phyloP scores from a whole-genome alignment of 2,797 vertebrate genomes.

The Dendrocincla tyrannina region DNA sequence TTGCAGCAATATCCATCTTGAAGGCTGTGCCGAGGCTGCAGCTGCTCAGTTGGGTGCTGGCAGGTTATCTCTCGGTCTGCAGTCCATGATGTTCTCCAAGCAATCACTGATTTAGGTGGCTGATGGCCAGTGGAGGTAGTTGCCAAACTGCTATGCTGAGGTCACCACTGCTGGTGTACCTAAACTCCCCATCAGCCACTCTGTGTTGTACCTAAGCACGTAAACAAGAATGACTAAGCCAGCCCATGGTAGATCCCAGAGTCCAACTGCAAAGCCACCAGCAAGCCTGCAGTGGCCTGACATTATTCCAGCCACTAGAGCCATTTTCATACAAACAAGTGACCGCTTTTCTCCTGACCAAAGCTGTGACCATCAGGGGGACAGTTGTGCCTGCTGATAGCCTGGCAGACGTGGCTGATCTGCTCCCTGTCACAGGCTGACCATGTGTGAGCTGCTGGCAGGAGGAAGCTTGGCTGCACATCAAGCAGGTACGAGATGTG shows the following conservation, averaged over 20 bases:
- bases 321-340: not conserved
- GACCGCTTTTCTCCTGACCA: not conserved
- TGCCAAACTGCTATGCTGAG: not conserved
- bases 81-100: not conserved
- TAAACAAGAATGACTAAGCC: not conserved
- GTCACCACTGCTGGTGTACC: fast-evolving
- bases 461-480: not conserved
- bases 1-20: not conserved
- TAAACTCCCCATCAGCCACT: not conserved
- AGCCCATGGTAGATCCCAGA: not conserved
- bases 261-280: not conserved
- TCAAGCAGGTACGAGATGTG: not conserved
- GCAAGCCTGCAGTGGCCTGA: not conserved
- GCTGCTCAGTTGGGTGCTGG: not conserved
- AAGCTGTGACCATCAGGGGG: not conserved
- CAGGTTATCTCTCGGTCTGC: not conserved
- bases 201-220: fast-evolving
- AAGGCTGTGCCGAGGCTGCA: not conserved
- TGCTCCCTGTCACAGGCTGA: not conserved
- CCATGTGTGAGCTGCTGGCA: not conserved
- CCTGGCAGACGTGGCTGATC: not conserved
- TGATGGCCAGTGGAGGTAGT: not conserved
- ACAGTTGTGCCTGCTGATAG: not conserved
- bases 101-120: not conserved
- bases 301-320: not conserved